phyloP scores from a whole-genome alignment of 2,888 invertebrate species.

The Cheilosia impressa region DNA sequence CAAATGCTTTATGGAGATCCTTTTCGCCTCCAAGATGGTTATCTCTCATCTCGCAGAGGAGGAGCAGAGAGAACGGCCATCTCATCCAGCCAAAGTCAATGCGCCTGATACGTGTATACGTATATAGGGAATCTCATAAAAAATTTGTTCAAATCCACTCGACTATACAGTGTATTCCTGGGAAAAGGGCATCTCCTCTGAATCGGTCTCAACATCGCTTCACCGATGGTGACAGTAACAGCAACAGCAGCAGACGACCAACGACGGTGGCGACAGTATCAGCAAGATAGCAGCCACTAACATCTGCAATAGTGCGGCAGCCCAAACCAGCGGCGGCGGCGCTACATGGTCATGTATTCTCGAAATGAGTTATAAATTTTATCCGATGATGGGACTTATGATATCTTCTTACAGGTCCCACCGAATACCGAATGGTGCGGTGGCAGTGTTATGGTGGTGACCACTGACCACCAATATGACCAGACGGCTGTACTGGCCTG shows the following conservation, averaged over 20 bases:
- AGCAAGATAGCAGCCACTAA: constrained; percentile 74
- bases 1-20: constrained; percentile 77
- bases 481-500: constrained; percentile 39
- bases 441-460: constrained; percentile 23
- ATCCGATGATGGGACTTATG: constrained; percentile 83
- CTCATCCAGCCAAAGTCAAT: constrained; percentile 38
- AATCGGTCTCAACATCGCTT: constrained; percentile 45
- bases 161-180: constrained; percentile 65
- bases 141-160: constrained; percentile 73
- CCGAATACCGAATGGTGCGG: constrained; percentile 53
- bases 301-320: constrained; percentile 69
- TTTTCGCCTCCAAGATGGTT: constrained; percentile 67
- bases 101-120: constrained; percentile 16
- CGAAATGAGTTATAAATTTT: constrained; percentile 83
- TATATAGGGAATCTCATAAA: constrained; percentile 68
- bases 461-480: constrained; percentile 31
- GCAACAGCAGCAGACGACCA: constrained; percentile 48
- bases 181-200: constrained; percentile 66
- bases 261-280: constrained; percentile 74
- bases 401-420: constrained; percentile 82
- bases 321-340: constrained; percentile 68
- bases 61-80: constrained; percentile 40
- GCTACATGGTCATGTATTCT: constrained; percentile 75
- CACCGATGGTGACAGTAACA: constrained; percentile 59
- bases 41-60: constrained; percentile 51